Conservation (phyloP, 2,888 invertebrate genomes). For the Oxytorus armatus region DNA sequence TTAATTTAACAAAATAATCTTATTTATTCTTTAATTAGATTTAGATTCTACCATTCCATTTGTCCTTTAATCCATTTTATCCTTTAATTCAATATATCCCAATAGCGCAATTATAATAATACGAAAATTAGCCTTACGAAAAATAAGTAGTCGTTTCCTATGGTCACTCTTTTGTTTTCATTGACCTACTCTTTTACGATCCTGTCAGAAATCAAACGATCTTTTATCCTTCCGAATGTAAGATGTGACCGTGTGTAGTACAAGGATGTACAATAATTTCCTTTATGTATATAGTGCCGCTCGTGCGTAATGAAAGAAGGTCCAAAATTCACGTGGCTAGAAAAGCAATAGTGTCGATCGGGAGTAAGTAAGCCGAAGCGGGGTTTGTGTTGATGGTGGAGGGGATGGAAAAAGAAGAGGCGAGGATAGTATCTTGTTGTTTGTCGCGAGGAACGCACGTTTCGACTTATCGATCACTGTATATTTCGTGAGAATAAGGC, state of each 20-base stretch:
- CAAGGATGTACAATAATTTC: not conserved
- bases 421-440: slow-evolving; percentile 17
- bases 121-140: not conserved
- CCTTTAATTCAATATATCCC: not conserved
- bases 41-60: not conserved
- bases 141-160: not conserved
- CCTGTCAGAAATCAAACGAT: no score
- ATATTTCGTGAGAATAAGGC: slow-evolving; percentile 24
- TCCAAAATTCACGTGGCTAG: slow-evolving; percentile 24
- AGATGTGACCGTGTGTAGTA: no score
- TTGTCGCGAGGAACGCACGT: slow-evolving; percentile 15
- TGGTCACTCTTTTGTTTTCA: not conserved
- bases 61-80: not conserved
- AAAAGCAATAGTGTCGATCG: not conserved
- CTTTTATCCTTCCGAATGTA: no score
- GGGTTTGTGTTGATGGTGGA: no score
- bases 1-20: no score
- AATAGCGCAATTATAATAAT: not conserved
- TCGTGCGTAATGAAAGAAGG: slow-evolving; percentile 28
- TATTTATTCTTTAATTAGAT: not conserved
- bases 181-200: no score
- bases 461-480: slow-evolving; percentile 55
- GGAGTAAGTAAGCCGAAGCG: no score
- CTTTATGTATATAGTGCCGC: not conserved
- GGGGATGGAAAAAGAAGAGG: slow-evolving; percentile 1